phyloP scores from a whole-genome alignment of 1,140 invertebrate species.

The Acromyrmex echinatior region DNA sequence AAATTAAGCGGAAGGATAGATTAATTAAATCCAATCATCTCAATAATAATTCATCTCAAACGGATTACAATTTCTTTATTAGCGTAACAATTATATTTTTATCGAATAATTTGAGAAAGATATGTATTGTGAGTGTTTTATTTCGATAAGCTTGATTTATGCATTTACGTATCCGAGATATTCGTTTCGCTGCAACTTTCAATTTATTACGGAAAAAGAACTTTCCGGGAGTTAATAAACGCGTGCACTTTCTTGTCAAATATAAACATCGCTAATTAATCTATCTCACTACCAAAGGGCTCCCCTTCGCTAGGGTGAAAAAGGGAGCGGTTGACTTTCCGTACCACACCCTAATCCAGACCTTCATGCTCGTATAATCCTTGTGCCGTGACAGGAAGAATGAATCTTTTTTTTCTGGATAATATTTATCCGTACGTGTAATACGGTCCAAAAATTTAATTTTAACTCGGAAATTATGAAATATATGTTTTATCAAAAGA shows the following conservation, averaged over 20 bases:
- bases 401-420: constrained; percentile 33
- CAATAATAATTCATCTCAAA: not conserved
- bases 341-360: constrained; percentile 73
- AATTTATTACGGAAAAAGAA: not conserved
- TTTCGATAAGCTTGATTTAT: constrained; percentile 1
- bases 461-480: not conserved
- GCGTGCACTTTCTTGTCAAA: constrained; percentile 43
- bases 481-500: not conserved
- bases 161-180: not conserved
- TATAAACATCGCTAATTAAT: constrained; percentile 59
- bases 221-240: constrained; percentile 17
- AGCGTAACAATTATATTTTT: not conserved
- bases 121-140: not conserved
- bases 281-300: constrained; percentile 48
- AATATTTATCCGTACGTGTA: not conserved
- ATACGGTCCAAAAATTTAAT: not conserved
- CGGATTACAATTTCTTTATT: not conserved
- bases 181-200: not conserved
- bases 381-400: constrained; percentile 3
- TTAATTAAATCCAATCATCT: not conserved
- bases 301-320: constrained; percentile 52
- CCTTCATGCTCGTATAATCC: constrained; percentile 29
- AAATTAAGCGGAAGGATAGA: not conserved
- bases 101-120: not conserved
- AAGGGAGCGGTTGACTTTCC: constrained; percentile 75